Percentiles rank a stretch among this genome's conserved stretches.
Evolutionary conservation across 2,113 vertebrate species (phyloP).

Genomic region (Paradoxurus hermaphroditus): DNA sequence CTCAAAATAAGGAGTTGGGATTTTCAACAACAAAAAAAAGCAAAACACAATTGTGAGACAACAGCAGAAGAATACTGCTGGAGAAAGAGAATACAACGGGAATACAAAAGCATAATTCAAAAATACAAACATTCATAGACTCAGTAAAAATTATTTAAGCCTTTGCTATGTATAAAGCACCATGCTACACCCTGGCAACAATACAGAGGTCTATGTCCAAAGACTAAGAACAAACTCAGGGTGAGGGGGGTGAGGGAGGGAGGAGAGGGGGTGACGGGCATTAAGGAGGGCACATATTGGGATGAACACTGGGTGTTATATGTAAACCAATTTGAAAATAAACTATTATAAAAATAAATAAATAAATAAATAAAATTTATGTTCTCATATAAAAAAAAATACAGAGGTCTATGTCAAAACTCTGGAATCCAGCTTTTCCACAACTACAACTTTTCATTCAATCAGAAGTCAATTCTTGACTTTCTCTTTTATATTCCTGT

Average conservation of each 20-base stretch:
- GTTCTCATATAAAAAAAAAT: too few species aligned
- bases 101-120: not conserved
- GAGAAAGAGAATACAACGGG: not conserved
- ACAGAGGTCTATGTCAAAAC: not conserved
- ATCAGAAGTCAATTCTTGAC: not conserved
- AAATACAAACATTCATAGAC: not conserved
- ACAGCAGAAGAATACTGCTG: not conserved
- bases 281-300: too few species aligned
- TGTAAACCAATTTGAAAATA: too few species aligned
- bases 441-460: not conserved
- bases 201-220: not conserved
- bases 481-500: not conserved
- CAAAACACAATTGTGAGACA: not conserved
- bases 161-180: not conserved
- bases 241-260: too few species aligned
- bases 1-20: not conserved
- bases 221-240: too few species aligned
- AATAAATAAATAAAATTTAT: too few species aligned
- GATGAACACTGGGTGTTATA: too few species aligned
- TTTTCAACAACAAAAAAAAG: constrained; percentile 16
- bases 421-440: not conserved
- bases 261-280: too few species aligned
- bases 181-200: not conserved
- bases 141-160: not conserved
- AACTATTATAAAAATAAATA: too few species aligned